phyloP scores from a whole-genome alignment of 2,113 vertebrate species.

The Colaptes auratus region DNA sequence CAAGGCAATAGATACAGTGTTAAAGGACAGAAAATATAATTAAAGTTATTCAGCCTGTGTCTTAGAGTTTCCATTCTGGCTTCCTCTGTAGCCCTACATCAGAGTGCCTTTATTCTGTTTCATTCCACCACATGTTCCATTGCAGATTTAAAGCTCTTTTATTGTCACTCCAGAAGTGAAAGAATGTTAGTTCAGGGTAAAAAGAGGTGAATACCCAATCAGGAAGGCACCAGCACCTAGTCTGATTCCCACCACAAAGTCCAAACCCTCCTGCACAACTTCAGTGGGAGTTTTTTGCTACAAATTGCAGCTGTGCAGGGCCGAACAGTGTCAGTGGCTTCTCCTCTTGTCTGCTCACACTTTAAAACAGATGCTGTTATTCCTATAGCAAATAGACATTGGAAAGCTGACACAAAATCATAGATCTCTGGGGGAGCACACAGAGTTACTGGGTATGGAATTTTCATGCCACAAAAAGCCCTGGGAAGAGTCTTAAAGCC shows the following conservation, averaged over 20 bases:
- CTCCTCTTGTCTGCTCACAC: neutral
- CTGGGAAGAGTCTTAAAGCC: neutral
- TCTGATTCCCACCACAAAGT: neutral
- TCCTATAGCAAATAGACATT: neutral
- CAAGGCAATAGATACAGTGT: neutral
- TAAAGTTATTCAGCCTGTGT: neutral
- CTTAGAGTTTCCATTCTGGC: neutral
- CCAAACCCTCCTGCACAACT: neutral
- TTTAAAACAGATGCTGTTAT: neutral
- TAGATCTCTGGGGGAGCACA: neutral
- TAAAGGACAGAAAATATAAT: neutral
- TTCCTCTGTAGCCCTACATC: neutral
- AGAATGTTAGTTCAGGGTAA: neutral
- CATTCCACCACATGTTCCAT: rapidly evolving
- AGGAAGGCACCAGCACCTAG: neutral
- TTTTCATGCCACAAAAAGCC: neutral
- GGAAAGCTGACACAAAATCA: neutral
- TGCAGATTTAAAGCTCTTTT: neutral
- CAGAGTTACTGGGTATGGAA: neutral
- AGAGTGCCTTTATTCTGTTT: neutral
- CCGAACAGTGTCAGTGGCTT: neutral
- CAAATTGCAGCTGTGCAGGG: neutral
- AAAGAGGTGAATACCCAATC: neutral
- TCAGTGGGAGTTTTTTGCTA: neutral
- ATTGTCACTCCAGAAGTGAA: neutral